Base-by-base conservation (phyloP, 2,797 vertebrate genomes). In the Anas flavirostris region DNA sequence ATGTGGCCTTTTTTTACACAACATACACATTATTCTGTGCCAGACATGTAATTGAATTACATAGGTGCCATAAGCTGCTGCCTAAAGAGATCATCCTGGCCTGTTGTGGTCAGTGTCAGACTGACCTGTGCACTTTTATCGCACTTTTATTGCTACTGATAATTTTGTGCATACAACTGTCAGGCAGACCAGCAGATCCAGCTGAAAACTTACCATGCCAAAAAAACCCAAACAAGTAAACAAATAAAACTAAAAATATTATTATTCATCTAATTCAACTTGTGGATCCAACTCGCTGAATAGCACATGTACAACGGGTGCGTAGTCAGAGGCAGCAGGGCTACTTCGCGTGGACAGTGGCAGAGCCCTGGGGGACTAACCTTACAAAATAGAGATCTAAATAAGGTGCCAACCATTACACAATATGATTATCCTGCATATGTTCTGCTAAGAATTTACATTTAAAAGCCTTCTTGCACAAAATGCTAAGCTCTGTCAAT, bases 351-450 rank as follows among this genome's bases (percentile, higher is more conserved):
- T 78, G 74, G 62, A 52, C 0, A 3, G 52, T 64, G 72, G 33
- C 39, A 75, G 66, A 92, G 19, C 44, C 64, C 94, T 91, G 41
- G 66, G 76, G 76, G 48, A 82, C 89, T 93, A 95, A 64, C 75
- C 56, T 89, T 63, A 93, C 56, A 92, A 92, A 87, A 87, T 68
- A 68, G 62, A 66, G 50, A 62, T 82, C 84, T 89, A 87, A 91
- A 92, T 91, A 80, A 82, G 48, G 58, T 82, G 84, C 58, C 60
- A 82, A 31, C 53, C 64, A 44, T 89, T 92, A 92, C 80, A 44
- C 91, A 81, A 5, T 93, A 89, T 92, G 48, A 62, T 91, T 94
- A 77, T 85, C 23, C 14, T 91, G 44, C 66, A 29, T 86, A 31
- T 90, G 52, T 83, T 91, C 83, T 95, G 46, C 63, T 67, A 73